A percentile compares a stretch with the other conserved stretches of the same genome.
Conservation (phyloP, 2,113 vertebrate genomes). For the Pholis gunnellus region DNA sequence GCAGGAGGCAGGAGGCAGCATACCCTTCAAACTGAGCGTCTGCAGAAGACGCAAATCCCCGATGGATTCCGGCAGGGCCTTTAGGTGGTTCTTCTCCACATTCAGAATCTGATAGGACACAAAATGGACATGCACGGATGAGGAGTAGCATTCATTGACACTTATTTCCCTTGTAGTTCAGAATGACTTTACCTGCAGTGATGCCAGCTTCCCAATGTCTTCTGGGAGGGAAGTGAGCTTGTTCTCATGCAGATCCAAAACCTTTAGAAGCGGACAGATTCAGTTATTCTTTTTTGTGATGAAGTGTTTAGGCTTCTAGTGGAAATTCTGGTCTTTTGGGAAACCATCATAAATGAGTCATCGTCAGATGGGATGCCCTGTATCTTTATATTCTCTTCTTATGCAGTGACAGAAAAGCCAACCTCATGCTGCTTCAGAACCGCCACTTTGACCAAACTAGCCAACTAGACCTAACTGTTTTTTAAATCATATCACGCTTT, state of each 20-base stretch:
- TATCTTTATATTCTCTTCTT: neutral
- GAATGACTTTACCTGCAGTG: constrained; percentile 72
- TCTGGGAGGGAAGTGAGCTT: constrained; percentile 89
- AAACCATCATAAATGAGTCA: neutral
- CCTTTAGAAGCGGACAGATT: constrained; percentile 77
- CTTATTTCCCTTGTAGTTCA: neutral
- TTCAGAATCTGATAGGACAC: constrained; percentile 90
- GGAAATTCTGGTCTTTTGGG: neutral
- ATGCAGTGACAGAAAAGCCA: neutral
- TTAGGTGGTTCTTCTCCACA: constrained; percentile 90
- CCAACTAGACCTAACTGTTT: neutral
- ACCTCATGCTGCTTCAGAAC: neutral
- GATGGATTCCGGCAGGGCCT: constrained; percentile 87
- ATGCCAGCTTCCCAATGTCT: constrained; percentile 88
- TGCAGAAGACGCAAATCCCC: constrained; percentile 90
- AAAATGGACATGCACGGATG: neutral
- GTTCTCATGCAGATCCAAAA: constrained; percentile 95
- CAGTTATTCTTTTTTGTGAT: neutral
- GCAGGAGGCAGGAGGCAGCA: neutral
- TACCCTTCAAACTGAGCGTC: constrained; percentile 93
- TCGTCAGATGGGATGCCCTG: neutral
- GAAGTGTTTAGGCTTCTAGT: neutral
- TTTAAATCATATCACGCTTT: neutral
- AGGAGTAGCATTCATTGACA: neutral
- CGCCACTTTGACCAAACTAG: neutral